Base-by-base conservation (phyloP, 92 coral and sea anemone genomes). In the Palythoa grandiflora region DNA sequence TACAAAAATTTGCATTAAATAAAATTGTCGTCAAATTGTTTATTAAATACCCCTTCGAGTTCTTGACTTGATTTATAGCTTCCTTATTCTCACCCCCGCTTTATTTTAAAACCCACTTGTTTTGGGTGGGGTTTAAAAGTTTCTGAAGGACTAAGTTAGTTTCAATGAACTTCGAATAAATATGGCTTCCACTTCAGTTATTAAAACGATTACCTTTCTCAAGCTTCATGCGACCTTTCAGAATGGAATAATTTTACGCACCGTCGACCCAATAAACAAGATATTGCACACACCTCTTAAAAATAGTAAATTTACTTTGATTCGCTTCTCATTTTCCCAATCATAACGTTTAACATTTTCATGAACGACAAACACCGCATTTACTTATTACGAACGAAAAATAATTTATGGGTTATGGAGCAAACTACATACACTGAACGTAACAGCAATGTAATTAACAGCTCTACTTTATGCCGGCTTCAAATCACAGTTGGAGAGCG, bases 251-350 rank as follows among this genome's bases (percentile, higher is more conserved):
- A 47, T 66, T 81, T 65, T 52, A 47, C 85, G 55, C 38, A 40
- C 48, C 39, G 66, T 65, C 39, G 40, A 48, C 20, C 73, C 51
- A 66, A 66, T 21, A 65, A 28, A 80, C 39, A 51, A 13, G 59
- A 68, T 81, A 63, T 47, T 44, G 9, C 61, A 53, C 60, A 21
- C 60, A 21, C 40, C 73, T 39, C 38, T 60, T 79, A 47, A 81
- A 44, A 65, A 40, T 44, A 3, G 40, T 1, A 80, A 80, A 19
- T 66, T 80, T 39, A 80, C 17, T 66, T 80, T 80, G 74, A 80
- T 65, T 80, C 17, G 44, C 57, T 63, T 40, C 84, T 44, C 54
- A 59, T 28, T 40, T 55, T 61, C 39, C 35, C 73, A 13, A 61
- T 21, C n/a, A 15, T 0, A 78, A 78, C 57, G 52, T 37, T 55